Base-by-base conservation (phyloP, 1,140 invertebrate genomes). In the Acromyrmex charruanus region DNA sequence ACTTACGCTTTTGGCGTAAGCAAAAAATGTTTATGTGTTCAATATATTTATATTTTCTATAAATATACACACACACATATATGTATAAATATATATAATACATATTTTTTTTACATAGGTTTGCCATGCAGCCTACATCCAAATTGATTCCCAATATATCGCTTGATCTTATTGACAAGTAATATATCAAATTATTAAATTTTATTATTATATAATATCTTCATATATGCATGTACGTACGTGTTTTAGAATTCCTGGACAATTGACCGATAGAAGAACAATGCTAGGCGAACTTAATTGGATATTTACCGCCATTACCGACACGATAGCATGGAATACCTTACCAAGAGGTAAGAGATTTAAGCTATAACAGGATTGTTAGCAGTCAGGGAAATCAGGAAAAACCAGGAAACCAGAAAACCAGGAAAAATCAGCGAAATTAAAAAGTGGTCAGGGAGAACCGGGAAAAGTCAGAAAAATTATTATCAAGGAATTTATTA, bases 291-390 rank as follows among this genome's bases (percentile, higher is more conserved):
- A 99, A 96, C 96, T 99, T 61, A 99, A 99, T 96, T 99, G 99
- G 99, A 99, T 99, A 93, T 99, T 99, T 95, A 99, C 99, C 53
- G 99, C 99, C 9, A 99, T 99, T 77, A 99, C 99, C 3, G 99
- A 99, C 94, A 99, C 99, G n/a, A 99, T 99, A 93, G 99, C 99
- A 0, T 99, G 99, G 99, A 99, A 99, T 94, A 98, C 98, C 61
- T 96, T 99, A 85, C 98, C 99, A 18, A 96, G 97, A 96, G 97
- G 97, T 97, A 93, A 90, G 28, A n/a, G 12, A 66, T 55, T 88
- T 59, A 68, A 14, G 18, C 0, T 49, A 10, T 5, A 35, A 35
- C 7, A 39, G 35, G 7, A 7, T 39, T 39, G 35, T 39, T 39
- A 39, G 35, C 35, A 6, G 35, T 39, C 35, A 7, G 35, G 35